Conservation (phyloP, 1,140 invertebrate species). For the Macrobrachium rosenbergii region DNA sequence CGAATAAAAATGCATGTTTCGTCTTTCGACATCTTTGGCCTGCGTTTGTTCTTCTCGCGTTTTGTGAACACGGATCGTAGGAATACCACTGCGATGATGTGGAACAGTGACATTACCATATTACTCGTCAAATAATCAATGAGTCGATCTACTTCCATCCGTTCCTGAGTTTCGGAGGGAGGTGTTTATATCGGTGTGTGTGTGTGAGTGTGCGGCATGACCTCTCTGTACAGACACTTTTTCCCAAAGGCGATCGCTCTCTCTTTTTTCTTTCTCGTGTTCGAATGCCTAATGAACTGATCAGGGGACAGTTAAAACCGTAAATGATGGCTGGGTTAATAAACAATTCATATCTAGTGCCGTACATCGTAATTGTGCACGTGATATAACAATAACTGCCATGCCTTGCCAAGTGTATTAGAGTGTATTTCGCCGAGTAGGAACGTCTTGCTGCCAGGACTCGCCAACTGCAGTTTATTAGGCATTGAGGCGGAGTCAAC, state of each 20-base stretch:
- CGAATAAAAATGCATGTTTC: no score
- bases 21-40: no score
- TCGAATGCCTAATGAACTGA: background rate
- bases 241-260: background rate
- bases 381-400: slow-evolving; percentile 60
- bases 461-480: slow-evolving; percentile 61
- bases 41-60: no score
- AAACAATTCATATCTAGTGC: slow-evolving; percentile 54
- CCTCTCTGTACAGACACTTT: background rate
- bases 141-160: slow-evolving; percentile 15
- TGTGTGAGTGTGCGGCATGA: slow-evolving; percentile 16
- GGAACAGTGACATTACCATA: slow-evolving; percentile 44
- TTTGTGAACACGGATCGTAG: no score
- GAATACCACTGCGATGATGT: no score
- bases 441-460: slow-evolving; percentile 48
- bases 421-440: slow-evolving; percentile 56
- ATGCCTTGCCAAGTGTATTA: slow-evolving; percentile 58
- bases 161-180: no score
- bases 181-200: no score
- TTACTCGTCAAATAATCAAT: slow-evolving; percentile 61
- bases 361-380: slow-evolving; percentile 56
- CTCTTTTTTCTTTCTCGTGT: background rate
- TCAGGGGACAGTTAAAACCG: background rate
- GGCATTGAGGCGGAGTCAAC: slow-evolving; percentile 54
- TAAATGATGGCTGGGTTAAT: slow-evolving; percentile 43